These are phyloP conservation scores for Amphilophus citrinellus DNA, from an alignment of 2,113 vertebrate genomes.

Conservation along the genomic window DNA sequence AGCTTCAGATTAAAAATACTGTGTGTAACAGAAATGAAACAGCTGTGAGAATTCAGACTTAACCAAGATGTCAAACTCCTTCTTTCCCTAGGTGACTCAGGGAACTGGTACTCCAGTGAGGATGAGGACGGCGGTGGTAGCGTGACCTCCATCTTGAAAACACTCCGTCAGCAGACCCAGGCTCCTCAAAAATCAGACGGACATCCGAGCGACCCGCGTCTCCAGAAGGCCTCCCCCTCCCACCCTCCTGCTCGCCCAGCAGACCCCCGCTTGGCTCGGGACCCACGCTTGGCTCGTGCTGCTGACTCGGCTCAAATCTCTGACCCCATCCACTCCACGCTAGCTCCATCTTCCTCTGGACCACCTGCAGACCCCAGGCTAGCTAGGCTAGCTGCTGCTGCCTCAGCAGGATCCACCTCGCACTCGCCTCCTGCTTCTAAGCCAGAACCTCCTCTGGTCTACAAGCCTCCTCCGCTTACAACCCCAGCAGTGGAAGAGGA, in stretches of 20 bases:
- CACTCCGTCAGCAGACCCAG: constrained; percentile 88
- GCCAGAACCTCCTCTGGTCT: constrained; percentile 75
- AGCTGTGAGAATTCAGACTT: background rate
- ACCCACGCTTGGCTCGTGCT: constrained; percentile 86
- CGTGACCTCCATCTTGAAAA: constrained; percentile 93
- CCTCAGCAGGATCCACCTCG: constrained; percentile 54
- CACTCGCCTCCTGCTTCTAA: constrained; percentile 35
- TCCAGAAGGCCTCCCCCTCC: constrained; percentile 80
- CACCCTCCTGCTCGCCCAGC: constrained; percentile 78
- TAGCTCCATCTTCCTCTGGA: constrained; percentile 29
- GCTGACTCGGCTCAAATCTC: constrained; percentile 59
- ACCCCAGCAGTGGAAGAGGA: constrained; percentile 83
- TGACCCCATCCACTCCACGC: constrained; percentile 67
- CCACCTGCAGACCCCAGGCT: constrained; percentile 83
- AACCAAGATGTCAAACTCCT: background rate
- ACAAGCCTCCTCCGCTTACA: constrained; percentile 77
- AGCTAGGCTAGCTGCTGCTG: constrained; percentile 56
- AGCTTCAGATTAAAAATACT: background rate
- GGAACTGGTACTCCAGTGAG: constrained; percentile 97
- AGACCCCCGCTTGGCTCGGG: constrained; percentile 88
- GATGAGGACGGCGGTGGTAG: constrained; percentile 94
- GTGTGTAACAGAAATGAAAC: background rate
- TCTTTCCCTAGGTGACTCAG: constrained; percentile 85
- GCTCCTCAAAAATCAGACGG: constrained; percentile 67
- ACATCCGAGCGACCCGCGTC: constrained; percentile 83